Evolutionary conservation across 1,140 invertebrate genomes (phyloP).

Genomic region (Leptinotarsa lineolata): DNA sequence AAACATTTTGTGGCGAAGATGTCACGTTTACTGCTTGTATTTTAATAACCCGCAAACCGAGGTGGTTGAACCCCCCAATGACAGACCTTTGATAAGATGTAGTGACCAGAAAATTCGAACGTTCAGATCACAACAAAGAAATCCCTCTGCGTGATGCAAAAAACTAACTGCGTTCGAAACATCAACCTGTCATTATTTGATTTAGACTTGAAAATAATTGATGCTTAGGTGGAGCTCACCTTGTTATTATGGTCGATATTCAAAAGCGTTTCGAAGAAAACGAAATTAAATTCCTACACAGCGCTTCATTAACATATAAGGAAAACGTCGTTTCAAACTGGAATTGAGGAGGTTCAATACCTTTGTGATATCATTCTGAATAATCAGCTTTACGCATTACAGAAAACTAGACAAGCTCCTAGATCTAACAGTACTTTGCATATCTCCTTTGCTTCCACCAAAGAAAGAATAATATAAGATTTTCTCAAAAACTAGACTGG

Average conservation of each 20-base stretch:
- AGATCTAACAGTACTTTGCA: too few species aligned
- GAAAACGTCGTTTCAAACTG: too few species aligned
- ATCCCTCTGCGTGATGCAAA: not conserved
- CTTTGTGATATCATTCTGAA: too few species aligned
- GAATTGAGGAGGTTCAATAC: too few species aligned
- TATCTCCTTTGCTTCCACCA: too few species aligned
- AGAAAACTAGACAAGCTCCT: too few species aligned
- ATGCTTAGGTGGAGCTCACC: not conserved
- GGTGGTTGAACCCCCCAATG: constrained; percentile 18
- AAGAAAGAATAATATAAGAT: too few species aligned
- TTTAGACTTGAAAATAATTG: constrained; percentile 9
- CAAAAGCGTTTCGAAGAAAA: not conserved
- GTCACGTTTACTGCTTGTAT: constrained; percentile 6
- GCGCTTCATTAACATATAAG: not conserved
- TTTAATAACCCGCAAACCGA: constrained; percentile 13
- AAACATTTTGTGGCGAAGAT: constrained; percentile 13
- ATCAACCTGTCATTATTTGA: constrained; percentile 8
- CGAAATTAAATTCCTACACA: constrained; percentile 6
- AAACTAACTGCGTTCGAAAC: not conserved
- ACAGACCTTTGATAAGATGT: not conserved
- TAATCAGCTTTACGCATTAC: too few species aligned
- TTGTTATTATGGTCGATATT: constrained; percentile 1
- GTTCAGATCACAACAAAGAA: not conserved
- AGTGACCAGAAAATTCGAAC: not conserved
- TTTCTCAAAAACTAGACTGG: too few species aligned